These are phyloP conservation scores for Spondyliosoma cantharus DNA, from an alignment of 2,797 vertebrate species.

Conservation along the genomic window DNA sequence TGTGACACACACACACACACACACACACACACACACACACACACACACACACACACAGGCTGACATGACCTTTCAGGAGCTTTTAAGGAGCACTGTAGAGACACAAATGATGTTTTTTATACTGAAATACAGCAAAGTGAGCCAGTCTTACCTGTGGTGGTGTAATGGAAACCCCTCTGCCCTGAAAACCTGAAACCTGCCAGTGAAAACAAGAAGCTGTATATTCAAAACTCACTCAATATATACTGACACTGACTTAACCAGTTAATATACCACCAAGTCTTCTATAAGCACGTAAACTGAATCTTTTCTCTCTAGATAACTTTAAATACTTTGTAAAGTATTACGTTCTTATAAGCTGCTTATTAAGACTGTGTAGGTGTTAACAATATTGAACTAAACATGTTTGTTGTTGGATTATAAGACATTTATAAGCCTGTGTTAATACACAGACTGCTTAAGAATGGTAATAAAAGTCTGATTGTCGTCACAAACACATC, in stretches of 20 bases:
- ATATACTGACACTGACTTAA: slow-evolving; percentile 2
- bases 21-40: slow-evolving; percentile 23
- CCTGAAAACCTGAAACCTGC: neutral
- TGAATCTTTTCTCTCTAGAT: neutral
- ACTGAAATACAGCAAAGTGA: neutral
- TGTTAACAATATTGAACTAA: no score
- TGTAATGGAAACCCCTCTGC: slow-evolving; percentile 8
- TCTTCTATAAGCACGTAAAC: neutral
- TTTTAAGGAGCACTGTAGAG: slow-evolving; percentile 48
- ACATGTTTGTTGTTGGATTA: no score
- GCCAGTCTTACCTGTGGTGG: neutral
- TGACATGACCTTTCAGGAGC: slow-evolving; percentile 72
- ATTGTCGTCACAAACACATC: no score
- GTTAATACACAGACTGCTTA: no score
- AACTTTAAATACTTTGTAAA: no score
- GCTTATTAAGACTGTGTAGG: no score
- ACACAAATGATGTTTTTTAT: neutral
- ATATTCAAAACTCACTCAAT: slow-evolving; percentile 2
- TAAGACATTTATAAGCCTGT: no score
- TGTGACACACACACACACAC: slow-evolving; percentile 72
- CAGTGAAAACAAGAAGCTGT: slow-evolving; percentile 16
- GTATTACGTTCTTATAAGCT: no score
- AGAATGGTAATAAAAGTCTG: no score
- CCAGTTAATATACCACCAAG: neutral
- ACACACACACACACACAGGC: neutral